Evolutionary conservation across 2,888 invertebrate species (phyloP), one percentile per base, ranked within the genome.

Genomic region (Xanthorhoe spadicearia): DNA sequence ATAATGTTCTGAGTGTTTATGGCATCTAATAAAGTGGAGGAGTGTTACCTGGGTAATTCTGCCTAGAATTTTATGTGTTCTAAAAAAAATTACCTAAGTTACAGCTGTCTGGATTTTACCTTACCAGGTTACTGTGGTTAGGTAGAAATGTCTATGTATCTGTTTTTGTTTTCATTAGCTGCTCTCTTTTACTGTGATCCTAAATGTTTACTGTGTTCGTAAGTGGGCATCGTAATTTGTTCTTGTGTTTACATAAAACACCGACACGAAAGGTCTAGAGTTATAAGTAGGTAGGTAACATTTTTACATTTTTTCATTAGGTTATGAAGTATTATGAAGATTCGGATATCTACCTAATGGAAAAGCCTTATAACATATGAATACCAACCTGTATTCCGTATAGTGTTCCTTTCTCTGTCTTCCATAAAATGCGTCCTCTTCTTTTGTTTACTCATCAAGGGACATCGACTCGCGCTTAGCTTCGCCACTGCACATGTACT

Each of bases 401-500:
- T 9, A 60, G 52, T 58, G 8, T 28, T 67, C n/a, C 18, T 48
- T 18, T 54, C 54, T 57, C 18, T 43, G 17, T 54, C 51, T 57
- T 65, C 55, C 23, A 32, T 43, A 38, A 55, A 3, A 3, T 51
- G 13, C 15, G 58, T 56, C 69, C 64, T 15, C 51, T 52, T 52
- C 51, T 53, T 7, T 67, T 52, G 4, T 67, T 71, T 28, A 54
- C 58, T 64, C 52, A 80, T 35, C 80, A 62, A 23, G 67, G 72
- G 51, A 71, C 70, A 10, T 76, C 49, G 56, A 6, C 69, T 77
- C 8, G 64, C 54, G 56, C 87, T 84, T 1, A 80, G 53, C 8
- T 80, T 78, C 0, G 81, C 78, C 10, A 89, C 83, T 1, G 85
- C 67, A 61, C 83, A 88, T 5, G 82, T 86, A 69, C 89, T 89